A percentile compares a stretch with the other conserved stretches of the same genome.
Evolutionary conservation across 2,797 vertebrate genomes (phyloP).

Genomic region (Jordanella pulchra): DNA sequence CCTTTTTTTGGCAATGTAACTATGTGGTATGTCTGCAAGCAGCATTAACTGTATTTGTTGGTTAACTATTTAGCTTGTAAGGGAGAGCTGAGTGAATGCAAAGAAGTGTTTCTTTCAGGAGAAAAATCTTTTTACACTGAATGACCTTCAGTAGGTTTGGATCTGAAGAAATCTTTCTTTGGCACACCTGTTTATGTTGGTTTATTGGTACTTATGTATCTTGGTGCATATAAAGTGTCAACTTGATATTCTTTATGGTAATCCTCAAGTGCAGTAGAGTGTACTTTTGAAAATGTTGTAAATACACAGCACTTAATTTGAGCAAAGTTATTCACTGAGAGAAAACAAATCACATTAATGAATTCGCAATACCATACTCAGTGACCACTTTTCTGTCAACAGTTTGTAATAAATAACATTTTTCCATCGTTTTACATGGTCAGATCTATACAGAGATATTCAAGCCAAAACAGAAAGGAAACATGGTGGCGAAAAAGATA

Average conservation of each 20-base stretch:
- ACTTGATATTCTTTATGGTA: background rate
- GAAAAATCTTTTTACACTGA: background rate
- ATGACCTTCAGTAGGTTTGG: constrained; percentile 1
- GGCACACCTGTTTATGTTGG: background rate
- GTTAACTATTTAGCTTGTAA: background rate
- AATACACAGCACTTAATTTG: background rate
- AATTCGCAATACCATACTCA: background rate
- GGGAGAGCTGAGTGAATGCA: background rate
- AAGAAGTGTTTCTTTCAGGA: background rate
- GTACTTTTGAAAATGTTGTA: background rate
- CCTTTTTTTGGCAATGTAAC: background rate
- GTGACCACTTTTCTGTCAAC: background rate
- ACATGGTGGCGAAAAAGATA: background rate
- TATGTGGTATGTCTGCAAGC: background rate
- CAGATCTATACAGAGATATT: background rate
- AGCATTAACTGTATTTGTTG: background rate
- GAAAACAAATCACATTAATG: background rate
- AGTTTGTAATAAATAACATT: background rate
- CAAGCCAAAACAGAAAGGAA: background rate
- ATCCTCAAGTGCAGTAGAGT: background rate
- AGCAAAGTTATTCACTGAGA: background rate
- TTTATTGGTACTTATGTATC: background rate
- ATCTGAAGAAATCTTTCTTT: background rate
- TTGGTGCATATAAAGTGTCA: background rate
- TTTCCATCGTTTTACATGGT: too few relatives aligned